Conservation (phyloP, 1,140 invertebrate species). For the Drosophila arizonae region DNA sequence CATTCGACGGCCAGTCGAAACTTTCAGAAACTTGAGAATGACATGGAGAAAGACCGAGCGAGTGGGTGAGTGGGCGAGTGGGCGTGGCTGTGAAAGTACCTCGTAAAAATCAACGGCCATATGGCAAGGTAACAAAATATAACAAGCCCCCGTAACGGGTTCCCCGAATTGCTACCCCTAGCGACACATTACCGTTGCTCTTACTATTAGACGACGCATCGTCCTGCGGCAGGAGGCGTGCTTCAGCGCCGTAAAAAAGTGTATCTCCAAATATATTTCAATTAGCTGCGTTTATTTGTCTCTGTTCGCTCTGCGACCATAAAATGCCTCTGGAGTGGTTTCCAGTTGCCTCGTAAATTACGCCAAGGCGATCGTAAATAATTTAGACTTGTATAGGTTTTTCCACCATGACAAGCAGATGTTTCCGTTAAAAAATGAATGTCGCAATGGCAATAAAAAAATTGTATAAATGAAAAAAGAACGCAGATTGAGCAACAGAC, state of each 20-base stretch:
- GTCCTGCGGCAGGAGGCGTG: constrained; percentile 38
- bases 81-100: background rate
- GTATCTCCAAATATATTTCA: constrained; percentile 66
- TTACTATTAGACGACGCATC: constrained; percentile 37
- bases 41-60: background rate
- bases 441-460: constrained; percentile 26
- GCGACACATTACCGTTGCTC: constrained; percentile 60
- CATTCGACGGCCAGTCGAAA: constrained; percentile 41
- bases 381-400: constrained; percentile 72
- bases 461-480: too few species aligned
- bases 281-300: constrained; percentile 63
- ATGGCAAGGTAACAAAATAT: constrained; percentile 79
- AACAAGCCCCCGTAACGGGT: constrained; percentile 53
- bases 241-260: constrained; percentile 30
- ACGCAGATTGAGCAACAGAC: background rate
- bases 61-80: background rate
- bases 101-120: constrained; percentile 75
- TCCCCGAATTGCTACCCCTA: constrained; percentile 49
- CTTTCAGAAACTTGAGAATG: constrained; percentile 21
- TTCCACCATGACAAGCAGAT: constrained; percentile 51
- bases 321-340: constrained; percentile 60
- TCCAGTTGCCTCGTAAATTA: constrained; percentile 75
- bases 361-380: constrained; percentile 69
- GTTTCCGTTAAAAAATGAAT: constrained; percentile 53
- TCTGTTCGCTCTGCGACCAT: constrained; percentile 53